Evolutionary conservation across 1,140 invertebrate genomes (phyloP).

Genomic region (Hyles vespertilio): DNA sequence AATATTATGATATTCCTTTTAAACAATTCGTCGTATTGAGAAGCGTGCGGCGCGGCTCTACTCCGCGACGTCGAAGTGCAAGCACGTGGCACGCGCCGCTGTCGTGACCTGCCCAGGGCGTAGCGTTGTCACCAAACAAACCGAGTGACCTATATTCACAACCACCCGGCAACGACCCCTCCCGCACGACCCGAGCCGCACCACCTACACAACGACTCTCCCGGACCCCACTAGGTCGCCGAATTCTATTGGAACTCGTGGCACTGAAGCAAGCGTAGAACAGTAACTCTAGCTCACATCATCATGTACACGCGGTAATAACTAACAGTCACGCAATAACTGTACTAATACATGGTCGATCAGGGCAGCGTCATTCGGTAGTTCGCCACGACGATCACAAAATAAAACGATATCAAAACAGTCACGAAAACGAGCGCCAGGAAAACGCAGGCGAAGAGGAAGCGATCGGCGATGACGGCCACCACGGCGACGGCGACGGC

Average conservation of each 20-base stretch:
- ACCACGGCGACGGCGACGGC: not conserved
- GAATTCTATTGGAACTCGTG: no score
- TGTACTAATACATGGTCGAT: slow-evolving; percentile 2
- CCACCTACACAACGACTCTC: no score
- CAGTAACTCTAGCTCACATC: no score
- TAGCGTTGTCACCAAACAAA: not conserved
- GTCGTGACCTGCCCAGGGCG: not conserved
- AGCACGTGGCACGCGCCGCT: not conserved
- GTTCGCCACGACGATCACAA: slow-evolving; percentile 27
- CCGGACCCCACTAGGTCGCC: no score
- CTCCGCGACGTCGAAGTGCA: no score
- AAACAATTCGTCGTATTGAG: no score
- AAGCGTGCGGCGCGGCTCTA: not conserved
- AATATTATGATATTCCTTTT: no score
- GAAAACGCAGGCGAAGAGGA: slow-evolving; percentile 14
- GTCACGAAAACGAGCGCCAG: slow-evolving; percentile 7
- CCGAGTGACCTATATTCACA: slow-evolving; percentile 8
- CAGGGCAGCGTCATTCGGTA: slow-evolving; percentile 34
- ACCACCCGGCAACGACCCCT: not conserved
- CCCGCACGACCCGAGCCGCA: not conserved
- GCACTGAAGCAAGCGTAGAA: no score
- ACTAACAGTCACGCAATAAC: no score
- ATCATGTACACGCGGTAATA: no score
- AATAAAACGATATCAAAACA: slow-evolving; percentile 17
- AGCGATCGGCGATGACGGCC: slow-evolving; percentile 7